Evolutionary conservation across 2,797 vertebrate species (phyloP).

Genomic region (Megaceryle alcyon): DNA sequence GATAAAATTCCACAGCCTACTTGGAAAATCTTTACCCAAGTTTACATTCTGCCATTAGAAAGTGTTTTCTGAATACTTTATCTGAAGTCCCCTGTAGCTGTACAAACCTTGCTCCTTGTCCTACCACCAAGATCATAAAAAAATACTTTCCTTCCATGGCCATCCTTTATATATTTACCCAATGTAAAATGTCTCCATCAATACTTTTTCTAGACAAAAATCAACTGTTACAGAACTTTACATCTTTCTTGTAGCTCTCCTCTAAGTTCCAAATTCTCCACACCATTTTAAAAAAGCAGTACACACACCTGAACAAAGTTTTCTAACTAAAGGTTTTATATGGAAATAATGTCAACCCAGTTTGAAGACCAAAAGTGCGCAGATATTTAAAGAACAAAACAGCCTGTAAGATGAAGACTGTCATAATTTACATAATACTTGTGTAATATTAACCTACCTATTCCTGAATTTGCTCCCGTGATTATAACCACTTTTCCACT

Average conservation of each 20-base stretch:
- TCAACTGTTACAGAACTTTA: not conserved
- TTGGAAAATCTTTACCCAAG: not conserved
- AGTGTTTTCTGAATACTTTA: not conserved
- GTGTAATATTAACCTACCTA: conserved; percentile 84
- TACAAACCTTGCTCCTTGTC: not conserved
- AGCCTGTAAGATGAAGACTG: not conserved
- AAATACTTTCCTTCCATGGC: not conserved
- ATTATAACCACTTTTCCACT: conserved; percentile 89
- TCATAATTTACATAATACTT: not conserved
- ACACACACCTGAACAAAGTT: not conserved
- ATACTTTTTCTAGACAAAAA: not conserved
- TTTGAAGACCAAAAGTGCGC: not conserved
- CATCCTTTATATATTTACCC: not conserved
- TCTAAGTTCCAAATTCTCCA: not conserved
- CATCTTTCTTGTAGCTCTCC: not conserved
- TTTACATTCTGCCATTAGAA: not conserved
- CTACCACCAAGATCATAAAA: not conserved
- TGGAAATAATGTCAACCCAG: not conserved
- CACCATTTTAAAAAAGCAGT: not conserved
- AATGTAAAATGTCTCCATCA: not conserved
- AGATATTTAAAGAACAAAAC: not conserved
- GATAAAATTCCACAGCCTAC: not conserved
- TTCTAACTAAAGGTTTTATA: not conserved
- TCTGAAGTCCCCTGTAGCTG: not conserved
- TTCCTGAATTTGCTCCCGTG: conserved; percentile 92